phyloP scores from a whole-genome alignment of 1,140 invertebrate species.

The Lucilia cuprina region DNA sequence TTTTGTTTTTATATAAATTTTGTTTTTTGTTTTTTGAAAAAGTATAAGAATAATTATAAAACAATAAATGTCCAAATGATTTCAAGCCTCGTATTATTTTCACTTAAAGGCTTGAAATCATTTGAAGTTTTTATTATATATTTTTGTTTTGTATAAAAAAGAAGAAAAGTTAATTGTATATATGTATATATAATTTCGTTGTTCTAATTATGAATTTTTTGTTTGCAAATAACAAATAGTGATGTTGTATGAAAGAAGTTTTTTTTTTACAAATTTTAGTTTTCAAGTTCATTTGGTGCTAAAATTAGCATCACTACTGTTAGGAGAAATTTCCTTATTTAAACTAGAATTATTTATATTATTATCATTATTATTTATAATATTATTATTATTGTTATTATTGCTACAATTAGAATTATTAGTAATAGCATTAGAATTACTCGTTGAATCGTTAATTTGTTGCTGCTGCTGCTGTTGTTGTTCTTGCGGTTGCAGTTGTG shows the following conservation, averaged over 20 bases:
- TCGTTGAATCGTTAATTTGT: conserved; percentile 46
- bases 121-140: conserved; percentile 18
- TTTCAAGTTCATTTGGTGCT: background rate
- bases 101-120: background rate
- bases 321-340: background rate
- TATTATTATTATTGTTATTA: conserved; percentile 47
- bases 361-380: conserved; percentile 28
- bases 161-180: background rate
- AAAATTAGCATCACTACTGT: conserved; percentile 12
- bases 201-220: background rate
- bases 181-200: background rate
- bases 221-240: background rate
- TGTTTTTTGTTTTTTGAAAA: background rate
- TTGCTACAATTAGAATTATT: conserved; percentile 33
- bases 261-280: background rate
- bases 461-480: conserved; percentile 41
- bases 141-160: background rate
- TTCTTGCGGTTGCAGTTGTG: conserved; percentile 38
- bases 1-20: too few species aligned
- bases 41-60: conserved; percentile 19
- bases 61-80: conserved; percentile 23
- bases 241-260: background rate
- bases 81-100: background rate
- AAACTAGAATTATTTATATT: background rate
- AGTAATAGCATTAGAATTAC: conserved; percentile 43